Base-by-base conservation (phyloP, 2,113 vertebrate species). In the Prolemur simus region DNA sequence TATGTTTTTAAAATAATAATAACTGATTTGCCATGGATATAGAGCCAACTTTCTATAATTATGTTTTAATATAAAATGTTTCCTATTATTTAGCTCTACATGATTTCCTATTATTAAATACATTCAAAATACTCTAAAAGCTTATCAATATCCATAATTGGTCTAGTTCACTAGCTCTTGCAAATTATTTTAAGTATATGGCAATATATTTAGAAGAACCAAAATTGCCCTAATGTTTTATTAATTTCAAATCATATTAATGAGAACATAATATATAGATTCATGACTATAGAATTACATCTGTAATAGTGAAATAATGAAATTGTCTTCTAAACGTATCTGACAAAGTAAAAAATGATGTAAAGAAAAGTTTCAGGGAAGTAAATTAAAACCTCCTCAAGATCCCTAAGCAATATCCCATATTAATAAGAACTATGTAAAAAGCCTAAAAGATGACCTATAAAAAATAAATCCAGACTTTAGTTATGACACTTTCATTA, bases 381-480 rank as follows among this genome's bases (percentile, higher is more conserved):
- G 3, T 37, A 89, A 91, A 92, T 96, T 78, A 82, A 96, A 95
- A 90, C 37, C 4, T 83, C 39, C 87, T 87, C 74, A 92, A 94
- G 76, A 87, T 95, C 63, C 73, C 74, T 76, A 95, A 95, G 63
- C 56, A 97, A 93, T 92, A 94, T 90, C 37, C 2, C 45, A 2
- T 87, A 39, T 94, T 90, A 94, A 89, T 93, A 96, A 93, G 39
- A 86, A 84, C 49, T 85, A 45, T 87, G 42, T 95, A 69, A 92
- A 92, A 89, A 66, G 8, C 12, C 9, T 93, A 52, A 86, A 90
- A 87, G 25, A 68, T 54, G 21, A 73, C n/a, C 39, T 97, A 45
- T 66, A 85, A 94, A 87, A 87, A 94, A 37, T 96, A 34, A 88
- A 76, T 83, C 20, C 49, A 76, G 34, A 91, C 20, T 93, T 92